Base-by-base conservation (phyloP, 2,113 vertebrate genomes). In the Nematolebias whitei region DNA sequence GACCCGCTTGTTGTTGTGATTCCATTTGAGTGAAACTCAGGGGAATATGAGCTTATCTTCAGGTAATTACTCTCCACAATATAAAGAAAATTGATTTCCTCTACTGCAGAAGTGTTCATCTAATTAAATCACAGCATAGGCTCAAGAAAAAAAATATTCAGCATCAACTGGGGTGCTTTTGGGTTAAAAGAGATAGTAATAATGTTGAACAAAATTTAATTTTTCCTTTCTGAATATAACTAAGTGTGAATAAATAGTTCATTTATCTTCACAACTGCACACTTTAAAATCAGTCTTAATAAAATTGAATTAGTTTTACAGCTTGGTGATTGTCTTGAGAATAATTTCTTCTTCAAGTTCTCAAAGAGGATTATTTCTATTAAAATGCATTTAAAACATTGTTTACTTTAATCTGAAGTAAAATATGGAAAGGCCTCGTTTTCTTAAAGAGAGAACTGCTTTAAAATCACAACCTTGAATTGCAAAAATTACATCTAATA, bases 31-130 rank as follows among this genome's bases (percentile, higher is more conserved):
- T 48, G 22, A 15, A 79, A 76, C 79, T 71, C 65, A 13, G 4
- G 79, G 76, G 82, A 84, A 70, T 63, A 57, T 39, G 56, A 55
- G 68, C 45, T 52, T 53, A 67, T 78, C 61, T 54, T 45, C 68
- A 62, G 19, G 65, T 79, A 83, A 89, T 90, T 85, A 86, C 48
- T 77, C 52, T 64, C 66, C 62, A 65, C 71, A 79, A 80, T 83
- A 78, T 75, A 49, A 63, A 45, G 51, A 44, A 67, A 61, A 83
- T 87, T 61, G 71, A 85, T 89, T 80, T 68, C 50, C 58, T 71
- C 52, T 62, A 23, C 49, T 11, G 16, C 49, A 68, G 18, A 68
- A 63, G 11, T 60, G 45, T 38, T 49, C 44, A 15, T 68, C 59
- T 70, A 83, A 79, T 78, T 66, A 76, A 62, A 50, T 43, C 12